Evolutionary conservation across 2,797 vertebrate genomes (phyloP).

Genomic region (Paguma larvata): DNA sequence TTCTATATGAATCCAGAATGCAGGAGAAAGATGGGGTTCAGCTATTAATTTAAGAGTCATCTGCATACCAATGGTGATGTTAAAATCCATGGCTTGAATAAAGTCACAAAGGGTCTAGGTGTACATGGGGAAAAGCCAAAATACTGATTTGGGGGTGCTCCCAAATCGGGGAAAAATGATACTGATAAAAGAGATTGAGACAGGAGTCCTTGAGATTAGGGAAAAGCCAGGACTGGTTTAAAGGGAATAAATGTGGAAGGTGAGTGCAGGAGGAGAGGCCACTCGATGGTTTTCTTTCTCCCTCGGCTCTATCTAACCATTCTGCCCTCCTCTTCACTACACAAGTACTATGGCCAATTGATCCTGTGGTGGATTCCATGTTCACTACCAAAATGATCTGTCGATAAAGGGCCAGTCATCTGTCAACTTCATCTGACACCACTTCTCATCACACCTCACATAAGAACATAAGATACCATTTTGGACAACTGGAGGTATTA

Average conservation of each 20-base stretch:
- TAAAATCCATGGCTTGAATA: not conserved
- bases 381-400: not conserved
- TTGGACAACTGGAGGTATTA: not conserved
- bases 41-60: not conserved
- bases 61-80: not conserved
- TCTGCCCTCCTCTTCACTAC: not conserved
- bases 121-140: not conserved
- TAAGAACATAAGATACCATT: not conserved
- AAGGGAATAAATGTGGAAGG: not conserved
- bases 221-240: not conserved
- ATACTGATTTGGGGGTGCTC: not conserved
- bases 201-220: not conserved
- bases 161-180: not conserved
- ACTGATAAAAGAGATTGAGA: not conserved
- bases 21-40: not conserved
- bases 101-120: not conserved
- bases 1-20: not conserved
- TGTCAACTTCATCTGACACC: not conserved
- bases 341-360: not conserved
- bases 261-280: rapidly evolving
- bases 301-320: not conserved
- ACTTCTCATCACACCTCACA: not conserved
- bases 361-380: not conserved
- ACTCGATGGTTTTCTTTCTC: not conserved
- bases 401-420: not conserved